Evolutionary conservation across 2,113 vertebrate genomes (phyloP).

Genomic region (Tychaedon coryphoeus): DNA sequence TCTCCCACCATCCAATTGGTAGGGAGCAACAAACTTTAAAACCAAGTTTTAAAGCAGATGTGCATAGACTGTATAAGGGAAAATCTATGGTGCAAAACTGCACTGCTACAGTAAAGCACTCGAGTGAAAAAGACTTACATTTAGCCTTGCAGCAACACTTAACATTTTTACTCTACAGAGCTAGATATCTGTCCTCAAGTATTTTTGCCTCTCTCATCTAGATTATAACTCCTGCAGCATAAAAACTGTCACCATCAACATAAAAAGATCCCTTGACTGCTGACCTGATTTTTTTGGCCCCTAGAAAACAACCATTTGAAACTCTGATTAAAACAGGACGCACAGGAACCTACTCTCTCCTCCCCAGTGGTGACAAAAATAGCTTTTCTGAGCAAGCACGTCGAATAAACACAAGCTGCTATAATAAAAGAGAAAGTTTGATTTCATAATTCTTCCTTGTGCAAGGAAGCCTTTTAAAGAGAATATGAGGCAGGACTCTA

Average conservation of each 20-base stretch:
- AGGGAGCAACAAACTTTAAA: background rate
- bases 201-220: constrained; percentile 10
- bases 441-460: constrained; percentile 35
- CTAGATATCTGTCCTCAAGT: constrained; percentile 4
- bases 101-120: background rate
- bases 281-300: background rate
- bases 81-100: background rate
- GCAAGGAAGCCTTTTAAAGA: constrained; percentile 52
- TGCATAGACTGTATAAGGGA: background rate
- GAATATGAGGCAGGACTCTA: constrained; percentile 17
- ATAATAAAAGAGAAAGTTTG: constrained; percentile 54
- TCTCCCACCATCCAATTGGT: background rate
- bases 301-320: constrained; percentile 19
- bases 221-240: background rate
- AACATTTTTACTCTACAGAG: constrained; percentile 8
- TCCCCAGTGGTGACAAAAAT: background rate
- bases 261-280: constrained; percentile 23
- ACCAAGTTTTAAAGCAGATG: background rate
- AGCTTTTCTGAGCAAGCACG: constrained; percentile 19
- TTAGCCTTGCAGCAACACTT: constrained; percentile 43
- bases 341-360: background rate
- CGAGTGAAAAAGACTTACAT: background rate
- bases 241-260: background rate
- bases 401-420: constrained; percentile 21
- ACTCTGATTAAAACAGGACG: background rate